Conservation (phyloP, 2,888 invertebrate genomes). For the Tenthredo scrophulariae region DNA sequence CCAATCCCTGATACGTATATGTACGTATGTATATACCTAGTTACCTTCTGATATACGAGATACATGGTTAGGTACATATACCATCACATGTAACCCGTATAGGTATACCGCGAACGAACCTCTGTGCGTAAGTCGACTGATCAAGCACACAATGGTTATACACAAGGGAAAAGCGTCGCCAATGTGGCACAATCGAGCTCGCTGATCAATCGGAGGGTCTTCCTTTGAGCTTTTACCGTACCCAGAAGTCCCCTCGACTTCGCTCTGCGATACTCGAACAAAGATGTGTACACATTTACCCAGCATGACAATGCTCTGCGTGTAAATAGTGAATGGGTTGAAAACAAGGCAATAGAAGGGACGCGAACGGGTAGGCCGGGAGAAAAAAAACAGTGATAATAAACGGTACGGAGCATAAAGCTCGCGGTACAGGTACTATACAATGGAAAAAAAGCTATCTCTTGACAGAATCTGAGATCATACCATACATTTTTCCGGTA, state of each 20-base stretch:
- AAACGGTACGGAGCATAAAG: not conserved
- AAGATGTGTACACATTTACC: not conserved
- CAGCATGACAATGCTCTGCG: not conserved
- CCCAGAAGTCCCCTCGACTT: not conserved
- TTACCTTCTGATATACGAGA: not conserved
- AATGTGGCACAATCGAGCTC: not conserved
- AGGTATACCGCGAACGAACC: not conserved
- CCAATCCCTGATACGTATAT: not conserved
- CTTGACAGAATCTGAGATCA: not conserved
- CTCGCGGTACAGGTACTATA: not conserved
- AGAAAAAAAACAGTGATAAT: not conserved
- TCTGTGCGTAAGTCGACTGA: constrained; percentile 14
- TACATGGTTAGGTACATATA: not conserved
- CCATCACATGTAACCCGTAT: not conserved
- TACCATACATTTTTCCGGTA: not conserved
- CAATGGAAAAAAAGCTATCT: not conserved
- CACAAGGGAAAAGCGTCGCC: not conserved
- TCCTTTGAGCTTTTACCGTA: not conserved
- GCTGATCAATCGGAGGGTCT: constrained; percentile 14
- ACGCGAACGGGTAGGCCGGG: not conserved
- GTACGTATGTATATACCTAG: not conserved
- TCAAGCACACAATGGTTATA: constrained; percentile 2
- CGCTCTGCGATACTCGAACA: not conserved
- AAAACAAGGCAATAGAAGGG: constrained; percentile 20
- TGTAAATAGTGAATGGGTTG: constrained; percentile 20